Percentiles rank a stretch among this genome's conserved stretches.
Conservation (phyloP, 1,140 invertebrate species). For the Cydia amplana region DNA sequence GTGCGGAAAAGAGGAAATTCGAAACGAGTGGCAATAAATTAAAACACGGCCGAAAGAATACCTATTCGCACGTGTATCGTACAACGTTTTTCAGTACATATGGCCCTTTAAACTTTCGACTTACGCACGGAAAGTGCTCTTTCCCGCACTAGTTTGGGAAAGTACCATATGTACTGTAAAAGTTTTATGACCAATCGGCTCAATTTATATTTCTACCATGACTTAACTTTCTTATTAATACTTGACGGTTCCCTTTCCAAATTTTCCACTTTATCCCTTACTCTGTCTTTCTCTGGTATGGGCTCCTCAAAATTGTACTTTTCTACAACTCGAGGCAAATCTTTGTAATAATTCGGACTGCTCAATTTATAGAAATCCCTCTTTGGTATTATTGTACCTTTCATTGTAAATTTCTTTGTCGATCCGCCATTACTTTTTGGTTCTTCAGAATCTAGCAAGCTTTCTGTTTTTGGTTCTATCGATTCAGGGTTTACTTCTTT, state of each 20-base stretch:
- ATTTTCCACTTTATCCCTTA: conserved; percentile 50
- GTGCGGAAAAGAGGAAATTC: too few species aligned
- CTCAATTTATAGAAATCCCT: conserved; percentile 49
- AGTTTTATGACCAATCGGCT: too few species aligned
- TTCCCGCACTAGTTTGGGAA: too few species aligned
- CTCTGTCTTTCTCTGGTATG: conserved; percentile 59
- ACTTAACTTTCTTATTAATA: conserved; percentile 51
- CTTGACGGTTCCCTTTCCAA: conserved; percentile 49
- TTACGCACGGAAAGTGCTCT: too few species aligned
- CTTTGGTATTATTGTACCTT: conserved; percentile 53
- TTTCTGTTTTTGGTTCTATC: background rate
- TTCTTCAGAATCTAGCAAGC: background rate
- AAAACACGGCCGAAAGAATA: too few species aligned
- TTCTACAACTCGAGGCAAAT: conserved; percentile 53
- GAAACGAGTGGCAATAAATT: too few species aligned
- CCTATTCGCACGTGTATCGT: too few species aligned
- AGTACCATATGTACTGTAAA: too few species aligned
- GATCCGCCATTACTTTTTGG: background rate
- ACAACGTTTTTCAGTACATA: too few species aligned
- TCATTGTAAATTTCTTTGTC: conserved; percentile 24
- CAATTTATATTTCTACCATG: too few species aligned
- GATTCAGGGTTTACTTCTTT: background rate
- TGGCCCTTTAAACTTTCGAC: too few species aligned
- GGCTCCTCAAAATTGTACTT: conserved; percentile 65
- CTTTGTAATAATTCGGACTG: conserved; percentile 57